Evolutionary conservation across 2,113 vertebrate genomes (phyloP), one percentile per base, ranked within the genome.

Genomic region (Rhabdornis inornatus): DNA sequence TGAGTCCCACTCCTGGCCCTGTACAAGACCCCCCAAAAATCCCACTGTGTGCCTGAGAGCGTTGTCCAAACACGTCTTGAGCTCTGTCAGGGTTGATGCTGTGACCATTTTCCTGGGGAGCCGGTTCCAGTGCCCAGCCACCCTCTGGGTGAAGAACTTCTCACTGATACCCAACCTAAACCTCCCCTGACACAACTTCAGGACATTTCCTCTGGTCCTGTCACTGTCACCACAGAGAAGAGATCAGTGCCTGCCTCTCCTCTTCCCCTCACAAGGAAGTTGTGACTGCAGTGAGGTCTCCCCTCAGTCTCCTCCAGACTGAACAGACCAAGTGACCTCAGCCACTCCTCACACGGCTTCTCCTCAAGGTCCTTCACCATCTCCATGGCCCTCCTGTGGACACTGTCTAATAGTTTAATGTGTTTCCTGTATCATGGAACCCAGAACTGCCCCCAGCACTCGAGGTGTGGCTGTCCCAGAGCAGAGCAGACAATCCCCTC

Each of bases 381-480:
- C 45, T 39, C 30, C 6, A 4, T 17, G 8, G 5, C 33, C 6
- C 13, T 50, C 1, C 20, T 68, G 53, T 75, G 87, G 45, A 30
- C 13, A 33, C 28, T 53, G 2, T 35, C 23, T 39, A 16, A 28
- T 5, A 30, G 23, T 37, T 75, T 8, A 5, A 10, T 30, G 4
- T 60, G n/a, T 75, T 82, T 68, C 23, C 6, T 45, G 6, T 27
- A 39, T 16, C 3, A 3, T 37, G 37, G 27, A 10, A 37, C 33
- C 28, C 39, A 30, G 52, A 82, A 39, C n/a, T 68, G 35, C 9
- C 11, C 37, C 40, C 45, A 60, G 24, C 7, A 59, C 16, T 60
- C 0, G 2, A 39, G 45, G 45, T 13, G 53, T n/a, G 28, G 45
- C 28, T 0, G 1, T 9, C 7, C 19, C 69, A 81, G 68, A 6